phyloP scores from a whole-genome alignment of 2,113 vertebrate genomes.

The Penelope pileata region DNA sequence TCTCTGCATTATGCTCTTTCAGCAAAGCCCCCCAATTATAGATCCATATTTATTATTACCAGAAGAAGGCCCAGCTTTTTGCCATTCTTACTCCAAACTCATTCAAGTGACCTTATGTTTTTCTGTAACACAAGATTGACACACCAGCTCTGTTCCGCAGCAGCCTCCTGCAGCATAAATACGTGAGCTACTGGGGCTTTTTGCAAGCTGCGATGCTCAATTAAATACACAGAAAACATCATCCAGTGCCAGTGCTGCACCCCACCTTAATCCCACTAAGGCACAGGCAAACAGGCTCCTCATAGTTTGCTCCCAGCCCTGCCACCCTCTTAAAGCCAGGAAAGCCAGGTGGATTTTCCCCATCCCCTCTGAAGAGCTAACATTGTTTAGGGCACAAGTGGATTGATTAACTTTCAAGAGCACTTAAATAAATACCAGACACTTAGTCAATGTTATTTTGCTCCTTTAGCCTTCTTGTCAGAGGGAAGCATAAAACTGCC shows the following conservation, averaged over 20 bases:
- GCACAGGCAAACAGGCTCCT: not conserved
- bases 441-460: constrained; percentile 21
- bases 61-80: not conserved
- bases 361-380: not conserved
- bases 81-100: not conserved
- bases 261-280: not conserved
- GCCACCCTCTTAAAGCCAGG: not conserved
- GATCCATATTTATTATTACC: not conserved
- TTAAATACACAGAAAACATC: not conserved
- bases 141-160: not conserved
- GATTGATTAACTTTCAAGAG: constrained; percentile 17
- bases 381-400: not conserved
- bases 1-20: not conserved
- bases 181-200: not conserved
- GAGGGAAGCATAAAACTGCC: not conserved
- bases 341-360: not conserved
- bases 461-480: not conserved
- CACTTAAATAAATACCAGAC: not conserved
- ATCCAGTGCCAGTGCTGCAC: not conserved
- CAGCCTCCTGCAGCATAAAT: not conserved
- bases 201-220: not conserved
- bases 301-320: not conserved
- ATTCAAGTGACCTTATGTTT: not conserved
- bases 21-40: not conserved
- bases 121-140: not conserved